Conservation (phyloP, 2,888 invertebrate genomes). For the Drosophila paramelanica region DNA sequence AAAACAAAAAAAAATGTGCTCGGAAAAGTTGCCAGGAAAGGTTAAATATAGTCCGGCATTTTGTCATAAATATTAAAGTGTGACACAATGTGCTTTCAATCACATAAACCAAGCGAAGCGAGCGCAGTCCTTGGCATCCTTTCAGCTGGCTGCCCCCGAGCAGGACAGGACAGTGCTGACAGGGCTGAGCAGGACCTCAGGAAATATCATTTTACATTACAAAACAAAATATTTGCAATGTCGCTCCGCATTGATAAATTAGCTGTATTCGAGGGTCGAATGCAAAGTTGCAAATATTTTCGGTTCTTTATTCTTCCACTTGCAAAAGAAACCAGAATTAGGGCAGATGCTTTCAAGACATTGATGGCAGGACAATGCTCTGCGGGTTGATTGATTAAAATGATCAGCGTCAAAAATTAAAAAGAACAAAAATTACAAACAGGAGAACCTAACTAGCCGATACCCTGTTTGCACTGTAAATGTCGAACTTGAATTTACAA, state of each 20-base stretch:
- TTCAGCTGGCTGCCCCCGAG: constrained; percentile 41
- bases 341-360: constrained; percentile 18
- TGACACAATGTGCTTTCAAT: constrained; percentile 65
- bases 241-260: constrained; percentile 74
- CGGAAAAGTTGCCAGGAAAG: constrained; percentile 26
- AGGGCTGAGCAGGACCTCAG: neutral
- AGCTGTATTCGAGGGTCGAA: constrained; percentile 46
- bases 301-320: constrained; percentile 26
- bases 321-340: constrained; percentile 1
- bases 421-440: too few relatives aligned
- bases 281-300: constrained; percentile 39
- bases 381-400: constrained; percentile 38
- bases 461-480: neutral
- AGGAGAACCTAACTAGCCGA: too few relatives aligned
- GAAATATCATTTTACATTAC: constrained; percentile 57
- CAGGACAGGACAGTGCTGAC: neutral
- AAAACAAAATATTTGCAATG: constrained; percentile 71
- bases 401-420: constrained; percentile 2
- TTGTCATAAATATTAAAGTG: constrained; percentile 81
- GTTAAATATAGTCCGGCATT: constrained; percentile 55
- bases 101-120: constrained; percentile 55
- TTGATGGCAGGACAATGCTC: neutral
- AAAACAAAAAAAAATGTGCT: constrained; percentile 2
- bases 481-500: too few relatives aligned
- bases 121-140: constrained; percentile 54